Evolutionary conservation across 2,888 invertebrate species (phyloP).

Genomic region (Harpalus rufipes): DNA sequence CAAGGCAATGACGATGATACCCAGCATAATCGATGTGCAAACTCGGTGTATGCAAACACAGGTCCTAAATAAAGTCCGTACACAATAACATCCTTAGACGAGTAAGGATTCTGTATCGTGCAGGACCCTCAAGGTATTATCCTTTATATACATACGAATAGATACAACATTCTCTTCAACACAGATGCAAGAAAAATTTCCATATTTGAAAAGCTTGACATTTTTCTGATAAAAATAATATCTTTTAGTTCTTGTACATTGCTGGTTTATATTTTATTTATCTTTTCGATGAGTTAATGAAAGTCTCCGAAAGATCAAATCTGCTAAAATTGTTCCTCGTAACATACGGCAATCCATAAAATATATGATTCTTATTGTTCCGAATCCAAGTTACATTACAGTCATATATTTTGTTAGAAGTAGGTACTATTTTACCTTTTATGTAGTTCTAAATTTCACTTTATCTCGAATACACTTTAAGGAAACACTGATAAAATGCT

Average conservation of each 20-base stretch:
- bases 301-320: not conserved
- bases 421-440: slow-evolving; percentile 35
- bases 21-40: slow-evolving; percentile 58
- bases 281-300: not conserved
- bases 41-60: slow-evolving; percentile 51
- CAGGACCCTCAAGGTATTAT: slow-evolving; percentile 13
- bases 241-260: not conserved
- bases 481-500: slow-evolving; percentile 31
- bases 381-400: slow-evolving; percentile 29
- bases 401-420: slow-evolving; percentile 30
- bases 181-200: not conserved
- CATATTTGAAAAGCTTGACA: not conserved
- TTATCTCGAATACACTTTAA: slow-evolving; percentile 40
- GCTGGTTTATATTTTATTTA: not conserved
- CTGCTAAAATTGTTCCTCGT: not conserved
- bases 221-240: not conserved
- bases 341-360: slow-evolving; percentile 16
- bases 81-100: slow-evolving; percentile 38
- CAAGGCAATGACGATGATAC: slow-evolving; percentile 58
- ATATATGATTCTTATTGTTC: slow-evolving; percentile 43
- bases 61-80: slow-evolving; percentile 51
- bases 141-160: slow-evolving; percentile 6
- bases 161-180: not conserved
- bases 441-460: slow-evolving; percentile 39
- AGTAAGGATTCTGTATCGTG: not conserved